Evolutionary conservation across 2,113 vertebrate species (phyloP).

Genomic region (Panthera tigris): DNA sequence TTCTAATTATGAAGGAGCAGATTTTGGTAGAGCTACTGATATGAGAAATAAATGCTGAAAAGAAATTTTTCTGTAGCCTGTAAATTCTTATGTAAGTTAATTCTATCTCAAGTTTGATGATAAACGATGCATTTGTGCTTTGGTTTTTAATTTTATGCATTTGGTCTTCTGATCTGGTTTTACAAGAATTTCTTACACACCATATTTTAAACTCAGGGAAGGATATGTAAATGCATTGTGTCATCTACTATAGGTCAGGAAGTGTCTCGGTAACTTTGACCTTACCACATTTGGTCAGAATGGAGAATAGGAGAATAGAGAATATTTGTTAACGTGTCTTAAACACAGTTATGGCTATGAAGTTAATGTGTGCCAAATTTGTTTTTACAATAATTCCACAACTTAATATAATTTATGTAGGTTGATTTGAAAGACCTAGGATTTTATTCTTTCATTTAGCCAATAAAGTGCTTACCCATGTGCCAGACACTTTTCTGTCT

Average conservation of each 20-base stretch:
- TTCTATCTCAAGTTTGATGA: constrained; percentile 37
- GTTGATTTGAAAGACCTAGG: neutral
- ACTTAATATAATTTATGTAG: neutral
- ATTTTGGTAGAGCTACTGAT: constrained; percentile 36
- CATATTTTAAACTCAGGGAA: constrained; percentile 21
- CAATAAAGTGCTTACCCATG: neutral
- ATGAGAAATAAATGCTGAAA: neutral
- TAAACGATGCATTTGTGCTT: constrained; percentile 44
- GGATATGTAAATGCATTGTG: neutral
- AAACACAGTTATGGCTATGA: neutral
- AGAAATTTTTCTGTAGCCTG: constrained; percentile 45
- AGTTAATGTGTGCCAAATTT: neutral
- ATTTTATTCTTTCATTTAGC: constrained; percentile 15
- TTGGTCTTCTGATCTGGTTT: constrained; percentile 30
- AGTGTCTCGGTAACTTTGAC: neutral
- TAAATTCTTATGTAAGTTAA: constrained; percentile 30
- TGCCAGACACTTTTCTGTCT: neutral
- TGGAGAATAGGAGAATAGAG: neutral
- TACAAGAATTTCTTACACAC: neutral
- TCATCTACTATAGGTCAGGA: neutral
- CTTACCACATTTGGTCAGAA: neutral
- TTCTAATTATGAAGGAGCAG: constrained; percentile 57
- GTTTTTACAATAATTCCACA: constrained; percentile 32
- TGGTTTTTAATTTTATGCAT: constrained; percentile 57
- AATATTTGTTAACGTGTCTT: constrained; percentile 10